These are phyloP conservation scores for Zootermopsis nevadensis DNA, from an alignment of 2,888 invertebrate species.

Conservation along the genomic window DNA sequence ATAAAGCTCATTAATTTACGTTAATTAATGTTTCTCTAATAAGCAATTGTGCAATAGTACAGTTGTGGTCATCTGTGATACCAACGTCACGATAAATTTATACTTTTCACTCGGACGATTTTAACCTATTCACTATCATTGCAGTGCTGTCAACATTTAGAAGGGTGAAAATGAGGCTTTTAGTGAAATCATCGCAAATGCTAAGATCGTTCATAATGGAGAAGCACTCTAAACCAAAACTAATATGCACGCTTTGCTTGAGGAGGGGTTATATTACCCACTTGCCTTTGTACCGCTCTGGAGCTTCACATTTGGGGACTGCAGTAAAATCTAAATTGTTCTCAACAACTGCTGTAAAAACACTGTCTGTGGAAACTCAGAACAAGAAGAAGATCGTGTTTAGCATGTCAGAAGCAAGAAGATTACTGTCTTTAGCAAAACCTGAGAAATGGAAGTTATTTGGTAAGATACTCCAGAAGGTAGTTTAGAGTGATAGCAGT, in stretches of 20 bases:
- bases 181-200: neutral
- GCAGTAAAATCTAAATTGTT: neutral
- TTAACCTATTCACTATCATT: neutral
- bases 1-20: too few relatives aligned
- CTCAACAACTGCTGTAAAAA: neutral
- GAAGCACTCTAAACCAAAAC: neutral
- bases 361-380: neutral
- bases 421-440: constrained; percentile 70
- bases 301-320: neutral
- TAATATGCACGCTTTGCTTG: neutral
- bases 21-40: too few relatives aligned
- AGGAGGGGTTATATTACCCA: neutral
- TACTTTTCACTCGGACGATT: neutral
- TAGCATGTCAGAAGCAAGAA: constrained; percentile 67
- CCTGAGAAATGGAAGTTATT: constrained; percentile 74
- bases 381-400: neutral
- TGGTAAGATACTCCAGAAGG: constrained; percentile 59
- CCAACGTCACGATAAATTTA: too few relatives aligned
- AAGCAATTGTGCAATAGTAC: too few relatives aligned
- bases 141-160: neutral
- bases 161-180: neutral
- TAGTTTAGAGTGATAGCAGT: too few relatives aligned
- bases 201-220: neutral
- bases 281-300: too few relatives aligned
- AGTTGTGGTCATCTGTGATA: too few relatives aligned